Evolutionary conservation across 2,797 vertebrate genomes (phyloP).

Genomic region (Coregonus ussuriensis): DNA sequence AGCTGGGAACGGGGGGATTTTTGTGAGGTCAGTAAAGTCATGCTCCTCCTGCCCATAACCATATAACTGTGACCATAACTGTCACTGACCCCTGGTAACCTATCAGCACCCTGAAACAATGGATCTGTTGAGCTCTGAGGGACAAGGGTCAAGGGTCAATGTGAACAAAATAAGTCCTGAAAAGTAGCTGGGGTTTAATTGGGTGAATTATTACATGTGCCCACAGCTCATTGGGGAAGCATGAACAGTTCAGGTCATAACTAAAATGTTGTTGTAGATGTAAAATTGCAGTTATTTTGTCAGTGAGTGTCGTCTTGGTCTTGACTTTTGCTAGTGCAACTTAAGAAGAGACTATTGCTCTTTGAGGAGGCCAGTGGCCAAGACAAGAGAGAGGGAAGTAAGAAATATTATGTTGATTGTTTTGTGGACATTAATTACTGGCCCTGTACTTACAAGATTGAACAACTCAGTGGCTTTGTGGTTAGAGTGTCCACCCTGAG

Average conservation of each 20-base stretch:
- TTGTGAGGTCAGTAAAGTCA: not conserved
- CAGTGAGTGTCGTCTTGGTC: not conserved
- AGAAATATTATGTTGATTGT: not conserved
- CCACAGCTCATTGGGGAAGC: slow-evolving; percentile 18
- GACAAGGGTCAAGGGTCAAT: slow-evolving; percentile 29
- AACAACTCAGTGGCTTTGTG: too few species aligned
- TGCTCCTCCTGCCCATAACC: slow-evolving; percentile 6
- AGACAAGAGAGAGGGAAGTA: not conserved
- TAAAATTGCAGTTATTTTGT: not conserved
- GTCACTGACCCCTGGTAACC: slow-evolving; percentile 20
- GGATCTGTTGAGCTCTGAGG: slow-evolving; percentile 26
- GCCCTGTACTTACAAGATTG: slow-evolving; percentile 12
- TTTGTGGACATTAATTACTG: not conserved
- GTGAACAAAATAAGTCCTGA: slow-evolving; percentile 32
- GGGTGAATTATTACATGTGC: slow-evolving; percentile 7
- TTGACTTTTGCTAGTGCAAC: not conserved
- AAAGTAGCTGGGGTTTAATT: slow-evolving; percentile 41
- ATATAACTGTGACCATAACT: slow-evolving; percentile 21
- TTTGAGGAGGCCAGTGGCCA: not conserved
- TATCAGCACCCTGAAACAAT: slow-evolving; percentile 24
- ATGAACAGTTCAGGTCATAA: slow-evolving; percentile 12
- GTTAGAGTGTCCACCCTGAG: too few species aligned
- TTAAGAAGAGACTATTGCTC: not conserved
- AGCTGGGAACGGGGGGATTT: not conserved
- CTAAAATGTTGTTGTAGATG: not conserved